These are phyloP conservation scores for Macrosiphum euphorbiae DNA, from an alignment of 2,888 invertebrate species.

Conservation along the genomic window DNA sequence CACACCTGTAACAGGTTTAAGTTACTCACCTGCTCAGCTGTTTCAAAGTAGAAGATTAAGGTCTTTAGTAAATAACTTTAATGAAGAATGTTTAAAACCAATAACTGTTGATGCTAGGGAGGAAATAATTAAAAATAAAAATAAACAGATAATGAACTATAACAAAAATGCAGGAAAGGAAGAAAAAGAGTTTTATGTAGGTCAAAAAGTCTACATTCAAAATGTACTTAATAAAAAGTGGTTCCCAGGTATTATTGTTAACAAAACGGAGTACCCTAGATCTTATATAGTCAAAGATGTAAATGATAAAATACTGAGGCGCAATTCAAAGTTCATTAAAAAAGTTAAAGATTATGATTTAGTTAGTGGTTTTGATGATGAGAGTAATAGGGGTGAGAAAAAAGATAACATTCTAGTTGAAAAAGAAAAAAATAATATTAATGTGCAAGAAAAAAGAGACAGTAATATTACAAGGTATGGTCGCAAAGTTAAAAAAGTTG, in stretches of 20 bases:
- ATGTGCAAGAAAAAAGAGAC: background rate
- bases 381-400: background rate
- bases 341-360: background rate
- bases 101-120: no score
- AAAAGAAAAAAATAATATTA: background rate
- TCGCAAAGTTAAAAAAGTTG: background rate
- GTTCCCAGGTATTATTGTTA: no score
- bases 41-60: no score
- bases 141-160: constrained; percentile 21
- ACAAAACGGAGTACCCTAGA: background rate
- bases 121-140: no score
- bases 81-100: no score
- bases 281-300: background rate
- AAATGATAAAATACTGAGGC: background rate
- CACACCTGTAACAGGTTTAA: no score
- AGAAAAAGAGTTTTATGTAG: constrained; percentile 57
- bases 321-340: background rate
- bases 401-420: background rate
- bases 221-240: no score
- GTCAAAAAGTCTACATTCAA: background rate
- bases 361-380: background rate
- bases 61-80: no score
- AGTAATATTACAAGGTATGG: background rate
- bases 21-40: no score
- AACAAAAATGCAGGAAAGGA: constrained; percentile 64